Base-by-base conservation (phyloP, 2,888 invertebrate genomes). In the Hesperia comma region DNA sequence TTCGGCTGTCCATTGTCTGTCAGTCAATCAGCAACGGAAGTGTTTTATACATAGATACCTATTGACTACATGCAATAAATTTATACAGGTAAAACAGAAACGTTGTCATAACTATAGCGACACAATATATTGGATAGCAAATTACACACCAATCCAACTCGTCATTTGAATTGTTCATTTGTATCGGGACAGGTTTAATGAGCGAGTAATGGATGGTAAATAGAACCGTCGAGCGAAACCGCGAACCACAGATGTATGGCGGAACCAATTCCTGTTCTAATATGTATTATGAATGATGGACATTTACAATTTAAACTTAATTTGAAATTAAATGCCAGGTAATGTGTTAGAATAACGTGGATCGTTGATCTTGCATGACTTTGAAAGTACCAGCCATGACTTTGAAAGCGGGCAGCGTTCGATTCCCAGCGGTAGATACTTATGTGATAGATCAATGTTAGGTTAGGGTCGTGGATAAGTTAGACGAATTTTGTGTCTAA, bases 161-260 rank as follows among this genome's bases (percentile, higher is more conserved):
- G 15, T 54, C 33, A 40, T 53, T 53, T 54, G 61, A 62, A 62
- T 62, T 62, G 51, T 62, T 62, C 61, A 62, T 61, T 19, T 40
- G 53, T 37, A 51, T 32, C 32, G 26, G 17, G 61, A 62, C 61
- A 54, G 54, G 53, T 61, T 61, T 61, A 61, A 61, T 61, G 58
- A 60, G 41, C 58, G 43, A 32, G 4, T 60, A 60, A 60, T 46
- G 61, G 33, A 7, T 33, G 53, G 40, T 40, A 53, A 61, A 61
- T 61, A 17, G 61, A 53, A 21, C 33, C 21, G 61, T 37, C 41
- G 15, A 17, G 19, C 53, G 41, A 61, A 53, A 61, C 61, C 51
- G 51, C 61, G 19, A 15, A 53, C 61, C 62, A 37, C 63, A 46
- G 57, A 63, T 56, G 56, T 46, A 63, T n/a, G 32, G 17, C 32